phyloP scores from a whole-genome alignment of 2,797 vertebrate genomes.

The Sebastes jordani region DNA sequence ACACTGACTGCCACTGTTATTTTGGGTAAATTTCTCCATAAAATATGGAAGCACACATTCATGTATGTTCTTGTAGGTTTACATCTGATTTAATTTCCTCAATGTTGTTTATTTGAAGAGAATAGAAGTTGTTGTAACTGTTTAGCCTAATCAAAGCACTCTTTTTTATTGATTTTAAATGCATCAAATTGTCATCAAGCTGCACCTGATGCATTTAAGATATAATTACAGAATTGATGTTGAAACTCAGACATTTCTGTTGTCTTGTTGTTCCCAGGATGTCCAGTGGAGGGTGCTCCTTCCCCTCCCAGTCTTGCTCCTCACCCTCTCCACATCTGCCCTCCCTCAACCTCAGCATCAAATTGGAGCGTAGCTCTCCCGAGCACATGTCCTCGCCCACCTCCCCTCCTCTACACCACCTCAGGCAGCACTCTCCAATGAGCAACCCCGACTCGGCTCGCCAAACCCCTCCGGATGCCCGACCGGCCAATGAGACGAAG shows the following conservation, averaged over 20 bases:
- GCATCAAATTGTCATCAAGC: background rate
- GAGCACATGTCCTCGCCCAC: conserved; percentile 80
- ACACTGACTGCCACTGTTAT: background rate
- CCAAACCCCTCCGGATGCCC: conserved; percentile 62
- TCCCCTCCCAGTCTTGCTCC: conserved; percentile 75
- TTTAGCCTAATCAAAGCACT: background rate
- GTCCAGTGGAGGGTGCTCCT: conserved; percentile 77
- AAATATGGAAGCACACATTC: background rate
- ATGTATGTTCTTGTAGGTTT: background rate
- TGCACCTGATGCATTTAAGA: background rate
- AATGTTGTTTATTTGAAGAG: background rate
- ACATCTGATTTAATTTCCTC: background rate
- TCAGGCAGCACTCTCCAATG: conserved; percentile 72
- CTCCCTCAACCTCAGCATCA: conserved; percentile 87
- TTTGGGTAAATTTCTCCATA: background rate
- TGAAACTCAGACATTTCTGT: background rate
- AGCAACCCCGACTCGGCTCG: conserved; percentile 64
- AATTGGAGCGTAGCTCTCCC: conserved; percentile 90
- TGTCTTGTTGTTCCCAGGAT: conserved; percentile 67
- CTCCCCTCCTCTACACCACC: conserved; percentile 75
- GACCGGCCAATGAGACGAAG: conserved; percentile 69
- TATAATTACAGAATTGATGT: background rate
- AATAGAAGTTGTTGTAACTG: background rate
- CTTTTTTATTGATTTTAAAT: background rate
- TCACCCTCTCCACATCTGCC: conserved; percentile 70